Base-by-base conservation (phyloP, 2,888 invertebrate species). In the Netelia inedita region DNA sequence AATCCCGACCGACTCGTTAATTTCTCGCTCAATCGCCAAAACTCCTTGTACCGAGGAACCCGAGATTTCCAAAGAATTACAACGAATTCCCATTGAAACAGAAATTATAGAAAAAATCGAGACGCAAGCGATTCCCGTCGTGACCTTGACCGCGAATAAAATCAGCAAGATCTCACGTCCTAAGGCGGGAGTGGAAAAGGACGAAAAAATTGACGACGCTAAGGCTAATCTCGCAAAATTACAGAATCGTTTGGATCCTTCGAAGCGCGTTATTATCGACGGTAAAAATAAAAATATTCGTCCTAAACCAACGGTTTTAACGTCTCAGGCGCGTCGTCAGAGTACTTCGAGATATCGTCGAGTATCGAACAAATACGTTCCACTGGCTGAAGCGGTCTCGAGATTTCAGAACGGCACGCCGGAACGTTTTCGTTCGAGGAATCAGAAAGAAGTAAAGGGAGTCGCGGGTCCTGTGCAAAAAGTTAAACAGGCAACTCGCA, bases 361-460 rank as follows among this genome's bases (percentile, higher is more conserved):
- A 1, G 76, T 53, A 43, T 88, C 85, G 16, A 91, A 88, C n/a
- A 90, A 93, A 28, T 94, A 92, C 82, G 91, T 95, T 3, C 94
- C 95, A 23, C 91, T 95, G 88, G 95, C 95, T 0, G 95, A 96
- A 89, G 94, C 94, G 16, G 91, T 95, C 6, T 91, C 91, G 0
- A 94, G 94, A 61, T 96, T 95, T 85, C 95, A 95, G 57, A 94
- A 90, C 43, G 92, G 92, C 9, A 96, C 95, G 0, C 95, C 96
- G 0, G 93, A 94, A 55, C 92, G 95, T 73, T 96, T 95, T 88
- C 94, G 94, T 61, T 92, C 94, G 0, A 90, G 89, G 23, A 91
- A 90, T 6, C 88, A 85, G 1, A 89, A 89, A 79, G 80, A 86
- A 46, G 92, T 14, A 66, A 92, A 78, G 90, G 94, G 50, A 85